phyloP scores from a whole-genome alignment of 1,140 invertebrate species.

The Chymomyza costata region DNA sequence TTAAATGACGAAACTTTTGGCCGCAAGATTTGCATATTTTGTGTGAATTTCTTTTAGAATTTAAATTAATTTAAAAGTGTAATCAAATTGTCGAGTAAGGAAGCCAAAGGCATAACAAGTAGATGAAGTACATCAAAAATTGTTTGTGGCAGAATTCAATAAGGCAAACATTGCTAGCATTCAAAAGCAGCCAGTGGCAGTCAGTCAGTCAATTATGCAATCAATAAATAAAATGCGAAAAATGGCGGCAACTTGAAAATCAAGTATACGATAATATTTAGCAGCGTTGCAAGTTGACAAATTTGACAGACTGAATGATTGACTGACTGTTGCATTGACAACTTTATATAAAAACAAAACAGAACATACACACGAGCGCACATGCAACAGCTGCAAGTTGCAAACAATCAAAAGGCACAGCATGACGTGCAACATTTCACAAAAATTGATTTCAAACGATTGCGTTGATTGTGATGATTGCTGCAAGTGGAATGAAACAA shows the following conservation, averaged over 20 bases:
- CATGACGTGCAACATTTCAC: conserved; percentile 34
- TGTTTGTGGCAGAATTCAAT: no score
- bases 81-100: no score
- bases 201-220: no score
- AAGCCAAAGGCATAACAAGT: no score
- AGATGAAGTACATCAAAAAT: no score
- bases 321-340: conserved; percentile 29
- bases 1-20: no score
- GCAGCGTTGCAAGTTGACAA: conserved; percentile 27
- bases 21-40: no score
- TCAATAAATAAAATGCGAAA: no score
- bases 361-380: conserved; percentile 22
- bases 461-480: conserved; percentile 37
- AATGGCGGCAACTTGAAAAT: conserved; percentile 30
- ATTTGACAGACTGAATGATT: conserved; percentile 30
- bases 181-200: no score
- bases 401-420: conserved; percentile 14
- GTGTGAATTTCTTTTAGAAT: no score
- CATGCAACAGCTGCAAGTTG: conserved; percentile 17
- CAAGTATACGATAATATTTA: conserved; percentile 40
- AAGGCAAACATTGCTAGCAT: no score
- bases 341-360: conserved; percentile 53
- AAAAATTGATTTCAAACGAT: conserved; percentile 48
- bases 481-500: conserved; percentile 17
- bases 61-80: no score